A percentile compares a stretch with the other conserved stretches of the same genome.
These are phyloP conservation scores for Amphipoea lucens DNA, from an alignment of 2,888 invertebrate genomes.

Conservation along the genomic window DNA sequence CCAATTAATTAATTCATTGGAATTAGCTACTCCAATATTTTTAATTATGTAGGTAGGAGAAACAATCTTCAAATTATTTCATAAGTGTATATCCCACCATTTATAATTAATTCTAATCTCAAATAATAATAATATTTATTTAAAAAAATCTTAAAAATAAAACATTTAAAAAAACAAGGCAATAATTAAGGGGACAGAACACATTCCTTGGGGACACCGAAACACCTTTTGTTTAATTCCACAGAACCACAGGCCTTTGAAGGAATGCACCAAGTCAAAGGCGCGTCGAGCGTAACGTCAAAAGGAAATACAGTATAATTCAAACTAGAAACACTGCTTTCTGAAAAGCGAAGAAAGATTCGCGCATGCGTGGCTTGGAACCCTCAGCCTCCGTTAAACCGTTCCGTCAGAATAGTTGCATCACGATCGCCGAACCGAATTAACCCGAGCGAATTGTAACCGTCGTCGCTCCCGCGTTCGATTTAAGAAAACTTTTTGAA, in stretches of 20 bases:
- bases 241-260: slow-evolving; percentile 57
- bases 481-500: slow-evolving; percentile 69
- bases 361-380: slow-evolving; percentile 75
- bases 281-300: slow-evolving; percentile 72
- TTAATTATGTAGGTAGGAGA: background rate
- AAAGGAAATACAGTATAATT: slow-evolving; percentile 76
- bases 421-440: slow-evolving; percentile 63
- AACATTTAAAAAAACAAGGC: slow-evolving; percentile 15
- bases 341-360: slow-evolving; percentile 53
- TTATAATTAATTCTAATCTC: background rate
- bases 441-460: slow-evolving; percentile 57
- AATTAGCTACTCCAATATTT: background rate
- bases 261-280: slow-evolving; percentile 74
- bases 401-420: slow-evolving; percentile 71
- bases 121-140: background rate
- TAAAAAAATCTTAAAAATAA: background rate
- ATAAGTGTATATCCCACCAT: background rate
- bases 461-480: slow-evolving; percentile 59
- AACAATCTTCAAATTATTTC: background rate
- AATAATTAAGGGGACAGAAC: slow-evolving; percentile 24
- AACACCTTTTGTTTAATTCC: slow-evolving; percentile 54
- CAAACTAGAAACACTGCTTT: slow-evolving; percentile 68
- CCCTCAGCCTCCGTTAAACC: slow-evolving; percentile 68
- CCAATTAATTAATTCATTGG: background rate
- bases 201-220: slow-evolving; percentile 23